Base-by-base conservation (phyloP, 2,888 invertebrate species). In the Hemaris fuciformis region DNA sequence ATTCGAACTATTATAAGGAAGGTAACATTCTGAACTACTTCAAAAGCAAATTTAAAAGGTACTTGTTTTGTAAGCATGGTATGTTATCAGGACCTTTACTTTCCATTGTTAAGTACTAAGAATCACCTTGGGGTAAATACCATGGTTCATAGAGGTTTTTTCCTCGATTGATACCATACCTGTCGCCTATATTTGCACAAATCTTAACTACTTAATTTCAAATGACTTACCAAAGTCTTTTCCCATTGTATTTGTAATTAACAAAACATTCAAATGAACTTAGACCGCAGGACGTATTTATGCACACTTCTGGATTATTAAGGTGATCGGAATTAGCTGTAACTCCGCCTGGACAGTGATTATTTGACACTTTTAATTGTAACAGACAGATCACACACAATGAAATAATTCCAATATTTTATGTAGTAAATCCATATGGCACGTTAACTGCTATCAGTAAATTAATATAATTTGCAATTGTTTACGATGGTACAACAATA, bases 201-300 rank as follows among this genome's bases (percentile, higher is more conserved):
- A n/a, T 10, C 27, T 4, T 18, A 3, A 18, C 18, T 10, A 27
- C n/a, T 23, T 46, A n/a, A n/a, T n/a, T 6, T 5, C 6, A 34
- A 18, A 62, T 18, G 65, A 79, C 84, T 79, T 71, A 89, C 89
- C 89, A 66, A 85, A 88, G 71, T 86, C 85, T 75, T 88, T 88
- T 61, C 83, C 84, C 89, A 89, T 89, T 45, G 61, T 46, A 45
- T 15, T 45, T 4, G 15, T 46, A 18, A 7, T 34, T 45, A 22
- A 43, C 15, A 23, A 34, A 46, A 31, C 22, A 13, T 48, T 46
- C 3, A 25, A 27, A 53, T 3, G 1, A 31, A 53, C n/a, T n/a
- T n/a, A n/a, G n/a, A n/a, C n/a, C 15, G 6, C 18, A 53, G 8
- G 3, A 18, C 18, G 27, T 10, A 18, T 53, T 18, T 18, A 15